Evolutionary conservation across 2,797 vertebrate genomes (phyloP).

Genomic region (Xenops minutus): DNA sequence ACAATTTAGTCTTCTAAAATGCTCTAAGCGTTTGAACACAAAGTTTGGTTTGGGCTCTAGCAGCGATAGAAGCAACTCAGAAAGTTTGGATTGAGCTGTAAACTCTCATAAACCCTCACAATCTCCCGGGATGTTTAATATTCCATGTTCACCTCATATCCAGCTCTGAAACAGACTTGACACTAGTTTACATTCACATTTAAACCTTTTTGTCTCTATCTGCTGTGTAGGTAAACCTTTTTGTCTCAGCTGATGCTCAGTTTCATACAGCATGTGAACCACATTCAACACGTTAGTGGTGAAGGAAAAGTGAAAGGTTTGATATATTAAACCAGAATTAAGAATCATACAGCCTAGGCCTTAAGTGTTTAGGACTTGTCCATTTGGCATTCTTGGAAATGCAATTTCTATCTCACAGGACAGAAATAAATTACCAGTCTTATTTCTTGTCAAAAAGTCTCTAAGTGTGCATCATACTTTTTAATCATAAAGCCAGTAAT

Average conservation of each 20-base stretch:
- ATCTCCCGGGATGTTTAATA: background rate
- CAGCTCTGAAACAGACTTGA: background rate
- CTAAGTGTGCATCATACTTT: background rate
- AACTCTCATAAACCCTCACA: background rate
- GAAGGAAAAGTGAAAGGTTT: background rate
- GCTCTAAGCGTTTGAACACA: background rate
- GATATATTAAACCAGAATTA: background rate
- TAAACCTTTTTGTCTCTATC: background rate
- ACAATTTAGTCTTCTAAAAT: background rate
- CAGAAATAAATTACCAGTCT: background rate
- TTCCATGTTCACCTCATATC: background rate
- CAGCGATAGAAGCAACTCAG: background rate
- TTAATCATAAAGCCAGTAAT: background rate
- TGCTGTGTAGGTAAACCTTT: background rate
- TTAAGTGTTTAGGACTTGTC: background rate
- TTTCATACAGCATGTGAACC: background rate
- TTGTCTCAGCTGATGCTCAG: background rate
- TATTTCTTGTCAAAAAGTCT: background rate
- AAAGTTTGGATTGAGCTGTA: background rate
- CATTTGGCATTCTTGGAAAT: background rate
- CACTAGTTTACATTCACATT: background rate
- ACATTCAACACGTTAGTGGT: background rate
- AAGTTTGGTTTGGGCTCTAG: background rate
- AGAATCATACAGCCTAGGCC: background rate
- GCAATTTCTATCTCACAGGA: background rate